Base-by-base conservation (phyloP, 2,797 vertebrate species). In the Brachymystax lenok region DNA sequence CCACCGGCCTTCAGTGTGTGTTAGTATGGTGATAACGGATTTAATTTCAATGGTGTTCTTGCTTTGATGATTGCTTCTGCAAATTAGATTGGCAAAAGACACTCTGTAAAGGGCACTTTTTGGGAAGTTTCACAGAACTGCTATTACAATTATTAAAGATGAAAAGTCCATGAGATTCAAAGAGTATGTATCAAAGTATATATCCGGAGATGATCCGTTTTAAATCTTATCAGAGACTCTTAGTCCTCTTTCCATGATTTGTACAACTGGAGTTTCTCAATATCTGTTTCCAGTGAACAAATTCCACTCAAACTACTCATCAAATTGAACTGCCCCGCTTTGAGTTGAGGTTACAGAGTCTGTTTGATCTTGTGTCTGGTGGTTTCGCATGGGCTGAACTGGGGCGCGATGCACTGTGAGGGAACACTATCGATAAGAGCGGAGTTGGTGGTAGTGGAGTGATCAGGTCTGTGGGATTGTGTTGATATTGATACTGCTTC, bases 291-390 rank as follows among this genome's bases (percentile, higher is more conserved):
- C 56, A 10, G n/a, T 61, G 17, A 61, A 61, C 19, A 61, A 61
- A 61, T 61, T 61, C 56, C 56, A 56, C 17, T 46, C 10, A 12
- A 46, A 0, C 0, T 28, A 27, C 16, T 30, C 4, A 67, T 19
- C 12, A 27, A 66, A 59, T 7, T 59, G 54, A 59, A 59, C 56
- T 61, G n/a, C 19, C n/a, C 7, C 0, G 1, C 4, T 19, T 27
- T 24, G 59, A 8, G 10, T 30, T 8, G 1, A 5, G 51, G 28
- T 61, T 35, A 35, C 51, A 67, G 61, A 21, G 27, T 24, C 50
- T 72, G 66, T 63, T 24, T 67, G 61, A 68, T 56, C 61, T 77
- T 54, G 46, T 74, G 30, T 46, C 56, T 17, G 30, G 19, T 63
- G 19, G 3, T 6, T 70, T 19, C 3, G 17, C 13, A 66, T 14